Percentiles rank a stretch among this genome's conserved stretches.
These are phyloP conservation scores for Tiliacea aurago DNA, from an alignment of 2,888 invertebrate species.

Conservation along the genomic window DNA sequence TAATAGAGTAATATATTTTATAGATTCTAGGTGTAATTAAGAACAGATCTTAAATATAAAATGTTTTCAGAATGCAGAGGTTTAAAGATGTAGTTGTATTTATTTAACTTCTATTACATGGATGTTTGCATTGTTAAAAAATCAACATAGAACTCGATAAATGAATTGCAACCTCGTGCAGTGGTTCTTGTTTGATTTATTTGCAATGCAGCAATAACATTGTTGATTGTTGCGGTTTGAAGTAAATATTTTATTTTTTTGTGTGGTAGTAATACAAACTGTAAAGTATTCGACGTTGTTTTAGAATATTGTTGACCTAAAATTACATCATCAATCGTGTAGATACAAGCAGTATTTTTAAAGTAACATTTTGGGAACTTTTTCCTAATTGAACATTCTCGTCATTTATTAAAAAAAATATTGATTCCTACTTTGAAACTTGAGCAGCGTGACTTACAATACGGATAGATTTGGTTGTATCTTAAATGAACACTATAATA, in stretches of 20 bases:
- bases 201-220: slow-evolving; percentile 69
- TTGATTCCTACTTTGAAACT: slow-evolving; percentile 58
- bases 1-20: slow-evolving; percentile 91
- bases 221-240: slow-evolving; percentile 82
- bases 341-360: slow-evolving; percentile 68
- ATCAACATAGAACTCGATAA: slow-evolving; percentile 59
- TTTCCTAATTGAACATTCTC: slow-evolving; percentile 54
- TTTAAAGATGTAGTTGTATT: slow-evolving; percentile 83
- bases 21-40: slow-evolving; percentile 87
- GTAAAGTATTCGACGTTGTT: slow-evolving; percentile 76
- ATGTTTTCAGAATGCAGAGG: slow-evolving; percentile 85
- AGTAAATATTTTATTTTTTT: slow-evolving; percentile 77
- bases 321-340: slow-evolving; percentile 66
- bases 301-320: slow-evolving; percentile 71
- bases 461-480: slow-evolving; percentile 52
- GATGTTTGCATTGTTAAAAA: slow-evolving; percentile 67
- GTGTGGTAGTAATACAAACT: slow-evolving; percentile 75
- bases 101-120: slow-evolving; percentile 75
- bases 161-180: slow-evolving; percentile 30
- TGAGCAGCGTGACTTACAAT: slow-evolving; percentile 64
- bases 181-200: slow-evolving; percentile 66
- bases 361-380: slow-evolving; percentile 58
- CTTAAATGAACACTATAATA: slow-evolving; percentile 49
- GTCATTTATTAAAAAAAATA: slow-evolving; percentile 46
- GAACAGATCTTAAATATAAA: slow-evolving; percentile 84